These are phyloP conservation scores for Salvator merianae DNA, from an alignment of 2,113 vertebrate genomes.

Conservation along the genomic window DNA sequence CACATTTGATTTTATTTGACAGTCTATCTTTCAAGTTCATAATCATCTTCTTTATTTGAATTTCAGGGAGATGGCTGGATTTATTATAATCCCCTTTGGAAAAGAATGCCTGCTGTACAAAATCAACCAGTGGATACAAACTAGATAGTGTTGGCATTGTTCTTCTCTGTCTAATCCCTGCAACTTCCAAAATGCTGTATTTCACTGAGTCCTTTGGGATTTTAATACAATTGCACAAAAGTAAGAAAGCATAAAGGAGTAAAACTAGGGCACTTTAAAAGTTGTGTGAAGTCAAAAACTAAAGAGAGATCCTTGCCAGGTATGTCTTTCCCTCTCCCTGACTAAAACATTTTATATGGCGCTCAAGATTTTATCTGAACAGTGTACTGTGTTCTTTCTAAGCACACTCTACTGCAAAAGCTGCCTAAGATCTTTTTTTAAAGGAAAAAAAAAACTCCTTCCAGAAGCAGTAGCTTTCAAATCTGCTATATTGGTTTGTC, in stretches of 20 bases:
- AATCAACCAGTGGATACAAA: conserved; percentile 68
- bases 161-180: conserved; percentile 60
- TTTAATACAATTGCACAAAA: conserved; percentile 69
- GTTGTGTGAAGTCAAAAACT: conserved; percentile 60
- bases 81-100: conserved; percentile 94
- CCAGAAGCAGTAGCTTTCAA: conserved; percentile 26
- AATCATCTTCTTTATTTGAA: conserved; percentile 47
- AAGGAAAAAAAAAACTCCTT: conserved; percentile 34
- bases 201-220: conserved; percentile 67
- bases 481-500: conserved; percentile 31
- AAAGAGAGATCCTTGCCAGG: conserved; percentile 53
- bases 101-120: conserved; percentile 71
- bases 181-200: conserved; percentile 66
- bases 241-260: conserved; percentile 64
- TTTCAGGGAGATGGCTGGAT: conserved; percentile 94
- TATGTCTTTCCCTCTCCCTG: conserved; percentile 44
- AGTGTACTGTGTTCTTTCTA: conserved; percentile 56
- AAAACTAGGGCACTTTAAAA: conserved; percentile 68
- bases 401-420: conserved; percentile 63
- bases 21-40: not conserved
- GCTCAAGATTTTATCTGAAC: conserved; percentile 69
- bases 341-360: conserved; percentile 55
- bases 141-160: conserved; percentile 59
- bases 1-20: not conserved
- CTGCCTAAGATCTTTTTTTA: conserved; percentile 61